A percentile compares a stretch with the other conserved stretches of the same genome.
Conservation (phyloP, 2,113 vertebrate genomes). For the Potamarius usumacintae region DNA sequence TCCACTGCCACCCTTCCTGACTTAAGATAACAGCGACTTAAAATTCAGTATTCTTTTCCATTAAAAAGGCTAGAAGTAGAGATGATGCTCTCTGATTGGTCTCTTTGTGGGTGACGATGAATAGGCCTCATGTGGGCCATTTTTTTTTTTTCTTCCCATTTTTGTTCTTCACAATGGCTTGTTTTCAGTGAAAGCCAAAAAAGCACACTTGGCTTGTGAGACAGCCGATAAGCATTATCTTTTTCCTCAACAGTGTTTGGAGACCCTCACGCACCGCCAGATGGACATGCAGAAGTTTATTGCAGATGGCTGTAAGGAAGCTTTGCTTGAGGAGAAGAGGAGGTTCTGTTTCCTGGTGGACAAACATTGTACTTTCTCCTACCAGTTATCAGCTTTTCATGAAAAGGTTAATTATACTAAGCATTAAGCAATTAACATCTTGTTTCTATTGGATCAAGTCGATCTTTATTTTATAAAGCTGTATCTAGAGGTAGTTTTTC, state of each 20-base stretch:
- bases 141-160: neutral
- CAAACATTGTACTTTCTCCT: slow-evolving; percentile 89
- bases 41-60: neutral
- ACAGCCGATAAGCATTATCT: slow-evolving; percentile 22
- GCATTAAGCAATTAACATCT: neutral
- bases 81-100: neutral
- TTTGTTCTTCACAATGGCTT: slow-evolving; percentile 2
- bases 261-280: slow-evolving; percentile 85
- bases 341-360: slow-evolving; percentile 97
- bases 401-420: slow-evolving; percentile 76
- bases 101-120: slow-evolving; percentile 15
- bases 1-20: slow-evolving; percentile 3
- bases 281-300: slow-evolving; percentile 92
- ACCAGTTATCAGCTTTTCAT: slow-evolving; percentile 81
- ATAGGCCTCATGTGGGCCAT: neutral
- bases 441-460: neutral
- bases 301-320: slow-evolving; percentile 90
- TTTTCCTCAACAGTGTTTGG: slow-evolving; percentile 78
- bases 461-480: neutral
- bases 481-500: neutral
- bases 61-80: slow-evolving; percentile 1
- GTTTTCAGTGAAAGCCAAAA: slow-evolving; percentile 18
- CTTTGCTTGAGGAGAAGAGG: slow-evolving; percentile 92
- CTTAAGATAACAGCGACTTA: slow-evolving; percentile 7
- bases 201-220: neutral